Percentiles rank a stretch among this genome's conserved stretches.
phyloP scores from a whole-genome alignment of 1,140 invertebrate species.

The Euglossa dilemma region DNA sequence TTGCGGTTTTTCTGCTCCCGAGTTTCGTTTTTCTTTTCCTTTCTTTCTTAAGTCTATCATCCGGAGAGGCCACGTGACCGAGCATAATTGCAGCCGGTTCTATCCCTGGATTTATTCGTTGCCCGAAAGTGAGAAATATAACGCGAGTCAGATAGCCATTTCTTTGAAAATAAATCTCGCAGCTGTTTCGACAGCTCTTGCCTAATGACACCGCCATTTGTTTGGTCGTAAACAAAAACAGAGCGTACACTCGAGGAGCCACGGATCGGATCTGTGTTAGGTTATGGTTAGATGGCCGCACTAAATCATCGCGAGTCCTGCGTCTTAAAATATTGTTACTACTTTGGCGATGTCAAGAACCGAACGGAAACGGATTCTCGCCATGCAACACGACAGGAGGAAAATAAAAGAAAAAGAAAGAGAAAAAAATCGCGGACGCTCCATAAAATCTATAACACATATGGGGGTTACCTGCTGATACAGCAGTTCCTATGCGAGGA shows the following conservation, averaged over 20 bases:
- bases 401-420: background rate
- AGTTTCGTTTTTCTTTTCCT: too few relatives aligned
- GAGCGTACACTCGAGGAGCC: too few relatives aligned
- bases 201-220: too few relatives aligned
- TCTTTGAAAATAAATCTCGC: slow-evolving; percentile 33
- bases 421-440: background rate
- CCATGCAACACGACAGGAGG: background rate
- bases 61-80: background rate
- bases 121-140: slow-evolving; percentile 4
- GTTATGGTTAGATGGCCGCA: too few relatives aligned
- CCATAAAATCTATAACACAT: background rate
- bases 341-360: too few relatives aligned
- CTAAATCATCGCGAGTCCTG: too few relatives aligned
- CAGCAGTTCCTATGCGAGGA: slow-evolving; percentile 90
- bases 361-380: background rate
- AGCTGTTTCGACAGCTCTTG: too few relatives aligned
- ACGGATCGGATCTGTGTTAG: too few relatives aligned
- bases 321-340: background rate
- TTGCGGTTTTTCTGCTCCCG: too few relatives aligned
- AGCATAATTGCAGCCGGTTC: background rate
- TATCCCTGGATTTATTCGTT: slow-evolving; percentile 15
- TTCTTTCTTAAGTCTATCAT: too few relatives aligned
- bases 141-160: background rate
- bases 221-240: too few relatives aligned
- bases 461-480: slow-evolving; percentile 87